Base-by-base conservation (phyloP, 30 jellyfish, hydroid and myxozoan genomes). In the Hydractinia echinata region DNA sequence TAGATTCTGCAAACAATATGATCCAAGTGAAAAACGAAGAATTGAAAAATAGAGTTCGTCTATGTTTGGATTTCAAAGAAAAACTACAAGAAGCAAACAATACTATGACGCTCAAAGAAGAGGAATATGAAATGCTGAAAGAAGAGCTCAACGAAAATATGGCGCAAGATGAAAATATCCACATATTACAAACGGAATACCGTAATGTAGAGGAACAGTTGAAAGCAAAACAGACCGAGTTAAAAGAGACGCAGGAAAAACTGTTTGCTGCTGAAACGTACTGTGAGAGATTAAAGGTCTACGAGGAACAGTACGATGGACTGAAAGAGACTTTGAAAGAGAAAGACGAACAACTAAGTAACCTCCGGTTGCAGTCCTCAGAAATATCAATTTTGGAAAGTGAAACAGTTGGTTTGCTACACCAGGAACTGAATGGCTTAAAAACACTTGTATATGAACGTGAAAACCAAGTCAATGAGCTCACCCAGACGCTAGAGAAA, bases 401-500 rank as follows among this genome's bases (percentile, higher is more conserved):
- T 58, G 87, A 80, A 61, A 80, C 87, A 30, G 68, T 80, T 15
- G 61, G 55, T 51, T 10, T 60, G n/a, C n/a, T 80, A 51, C 83
- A 80, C 54, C 21, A 80, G 11, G 87, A 80, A 66, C 30, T 80
- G 69, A 61, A 60, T 66, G 69, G 67, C 53, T 80, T 80, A 56
- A 80, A 80, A n/a, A 80, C 7, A 8, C 49, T 80, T 39, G 67
- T 80, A 8, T 61, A 52, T 49, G 87, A 80, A 30, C 72, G 77
- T 15, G 86, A 81, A 76, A 83, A 79, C 58, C 95, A 94, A 44
- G 52, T 82, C 69, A 95, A 73, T 18, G 85, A 89, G 13, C 92
- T 89, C 52, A 88, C 83, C 54, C 52, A 87, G 10, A 85, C 92
- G 53, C 61, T 94, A 61, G 97, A 85, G 66, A 81, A 82, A 61